These are phyloP conservation scores for Dolichomitus sp. DNA, from an alignment of 2,888 invertebrate genomes.

Conservation along the genomic window DNA sequence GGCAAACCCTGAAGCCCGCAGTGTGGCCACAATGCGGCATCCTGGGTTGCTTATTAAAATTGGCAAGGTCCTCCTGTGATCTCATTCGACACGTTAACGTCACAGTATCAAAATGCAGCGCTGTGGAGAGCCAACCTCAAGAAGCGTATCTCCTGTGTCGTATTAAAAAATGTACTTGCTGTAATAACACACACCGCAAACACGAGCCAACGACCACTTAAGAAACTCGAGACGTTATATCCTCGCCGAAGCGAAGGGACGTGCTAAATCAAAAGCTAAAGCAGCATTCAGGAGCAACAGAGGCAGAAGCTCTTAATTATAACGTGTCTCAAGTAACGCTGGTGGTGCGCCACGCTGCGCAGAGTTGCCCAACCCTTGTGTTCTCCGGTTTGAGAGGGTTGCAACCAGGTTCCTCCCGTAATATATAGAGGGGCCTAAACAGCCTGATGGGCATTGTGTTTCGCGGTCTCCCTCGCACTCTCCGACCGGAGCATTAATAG, in stretches of 20 bases:
- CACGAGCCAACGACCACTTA: slow-evolving; percentile 25
- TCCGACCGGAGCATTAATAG: slow-evolving; percentile 78
- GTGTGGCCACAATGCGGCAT: slow-evolving; percentile 26
- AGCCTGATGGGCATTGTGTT: slow-evolving; percentile 74
- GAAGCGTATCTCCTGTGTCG: background rate
- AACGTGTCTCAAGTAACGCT: slow-evolving; percentile 77
- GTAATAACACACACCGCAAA: slow-evolving; percentile 24
- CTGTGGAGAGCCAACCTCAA: background rate
- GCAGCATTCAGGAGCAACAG: slow-evolving; percentile 45
- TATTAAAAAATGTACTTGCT: slow-evolving; percentile 2
- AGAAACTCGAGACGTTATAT: slow-evolving; percentile 30
- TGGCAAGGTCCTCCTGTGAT: slow-evolving; percentile 27
- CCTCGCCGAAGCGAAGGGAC: slow-evolving; percentile 15
- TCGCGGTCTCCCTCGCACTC: slow-evolving; percentile 60
- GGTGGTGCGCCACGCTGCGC: slow-evolving; percentile 62
- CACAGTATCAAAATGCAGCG: background rate
- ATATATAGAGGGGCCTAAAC: slow-evolving; percentile 78
- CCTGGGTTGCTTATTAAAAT: slow-evolving; percentile 53
- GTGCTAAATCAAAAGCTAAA: slow-evolving; percentile 70
- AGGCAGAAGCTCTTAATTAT: slow-evolving; percentile 77
- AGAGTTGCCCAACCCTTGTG: slow-evolving; percentile 28
- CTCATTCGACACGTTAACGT: slow-evolving; percentile 16
- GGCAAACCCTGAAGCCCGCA: slow-evolving; percentile 47
- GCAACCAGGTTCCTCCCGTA: slow-evolving; percentile 67
- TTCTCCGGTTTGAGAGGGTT: slow-evolving; percentile 17